These are phyloP conservation scores for Sisyra nigra DNA, from an alignment of 2,888 invertebrate genomes.

Conservation along the genomic window DNA sequence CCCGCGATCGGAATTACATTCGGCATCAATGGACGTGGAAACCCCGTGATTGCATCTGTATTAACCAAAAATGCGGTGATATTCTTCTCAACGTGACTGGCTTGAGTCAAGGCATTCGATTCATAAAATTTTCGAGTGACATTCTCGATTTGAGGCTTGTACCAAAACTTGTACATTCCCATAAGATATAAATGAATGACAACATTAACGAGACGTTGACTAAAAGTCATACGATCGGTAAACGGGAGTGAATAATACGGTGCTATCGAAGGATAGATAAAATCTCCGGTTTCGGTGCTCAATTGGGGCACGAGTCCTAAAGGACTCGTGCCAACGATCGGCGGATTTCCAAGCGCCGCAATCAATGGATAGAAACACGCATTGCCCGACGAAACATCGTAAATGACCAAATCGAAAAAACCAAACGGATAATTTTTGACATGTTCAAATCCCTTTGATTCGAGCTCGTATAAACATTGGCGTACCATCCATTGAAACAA, in stretches of 20 bases:
- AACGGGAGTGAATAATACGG: slow-evolving; percentile 2
- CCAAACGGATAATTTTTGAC: slow-evolving; percentile 3
- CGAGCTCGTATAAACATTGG: background rate
- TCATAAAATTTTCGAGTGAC: no score
- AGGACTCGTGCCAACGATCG: slow-evolving; percentile 4
- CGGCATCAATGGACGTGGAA: slow-evolving; percentile 20
- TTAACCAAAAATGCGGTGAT: slow-evolving; percentile 20
- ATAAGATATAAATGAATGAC: background rate
- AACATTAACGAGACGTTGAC: slow-evolving; percentile 8
- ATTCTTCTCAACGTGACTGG: slow-evolving; percentile 13
- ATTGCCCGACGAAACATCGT: background rate
- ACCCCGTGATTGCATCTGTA: slow-evolving; percentile 18
- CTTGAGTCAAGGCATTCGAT: no score
- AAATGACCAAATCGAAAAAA: slow-evolving; percentile 5
- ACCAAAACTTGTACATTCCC: slow-evolving; percentile 8
- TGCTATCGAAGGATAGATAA: slow-evolving; percentile 3
- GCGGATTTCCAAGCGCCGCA: slow-evolving; percentile 3
- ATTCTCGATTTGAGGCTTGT: slow-evolving; percentile 5
- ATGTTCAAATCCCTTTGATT: background rate
- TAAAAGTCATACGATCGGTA: slow-evolving; percentile 9
- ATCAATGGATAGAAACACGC: slow-evolving; percentile 7
- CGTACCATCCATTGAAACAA: background rate
- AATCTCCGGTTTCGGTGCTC: slow-evolving; percentile 2
- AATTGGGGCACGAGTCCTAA: background rate
- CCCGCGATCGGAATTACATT: slow-evolving; percentile 24